These are phyloP conservation scores for Bufo gargarizans DNA, from an alignment of 2,113 vertebrate genomes.

Conservation along the genomic window DNA sequence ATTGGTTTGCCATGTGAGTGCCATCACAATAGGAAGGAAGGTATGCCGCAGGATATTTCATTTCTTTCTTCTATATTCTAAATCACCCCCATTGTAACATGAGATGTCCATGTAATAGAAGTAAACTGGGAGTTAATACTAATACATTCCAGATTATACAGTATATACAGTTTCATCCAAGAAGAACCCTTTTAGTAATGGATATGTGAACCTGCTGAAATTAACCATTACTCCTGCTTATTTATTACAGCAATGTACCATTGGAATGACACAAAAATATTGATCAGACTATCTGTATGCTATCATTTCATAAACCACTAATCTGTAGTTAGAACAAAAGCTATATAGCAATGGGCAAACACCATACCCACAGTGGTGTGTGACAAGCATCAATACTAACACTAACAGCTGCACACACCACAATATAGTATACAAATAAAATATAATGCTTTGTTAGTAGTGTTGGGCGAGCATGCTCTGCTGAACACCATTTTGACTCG, in stretches of 20 bases:
- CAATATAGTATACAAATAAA: no score
- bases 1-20: no score
- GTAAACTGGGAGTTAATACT: not conserved
- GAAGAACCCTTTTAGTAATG: not conserved
- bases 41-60: not conserved
- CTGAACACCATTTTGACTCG: no score
- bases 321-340: not conserved
- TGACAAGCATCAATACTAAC: no score
- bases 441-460: no score
- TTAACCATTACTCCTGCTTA: not conserved
- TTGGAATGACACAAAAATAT: not conserved
- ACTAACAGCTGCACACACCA: no score
- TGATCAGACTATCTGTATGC: not conserved
- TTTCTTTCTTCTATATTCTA: not conserved
- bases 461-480: no score
- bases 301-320: not conserved
- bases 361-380: no score
- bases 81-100: not conserved
- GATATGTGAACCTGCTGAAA: not conserved
- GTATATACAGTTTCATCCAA: not conserved
- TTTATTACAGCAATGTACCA: not conserved
- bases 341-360: no score
- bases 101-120: not conserved
- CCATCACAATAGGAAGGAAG: not conserved
- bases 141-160: not conserved